Evolutionary conservation across 2,113 vertebrate genomes (phyloP).

Genomic region (Ahaetulla prasina): DNA sequence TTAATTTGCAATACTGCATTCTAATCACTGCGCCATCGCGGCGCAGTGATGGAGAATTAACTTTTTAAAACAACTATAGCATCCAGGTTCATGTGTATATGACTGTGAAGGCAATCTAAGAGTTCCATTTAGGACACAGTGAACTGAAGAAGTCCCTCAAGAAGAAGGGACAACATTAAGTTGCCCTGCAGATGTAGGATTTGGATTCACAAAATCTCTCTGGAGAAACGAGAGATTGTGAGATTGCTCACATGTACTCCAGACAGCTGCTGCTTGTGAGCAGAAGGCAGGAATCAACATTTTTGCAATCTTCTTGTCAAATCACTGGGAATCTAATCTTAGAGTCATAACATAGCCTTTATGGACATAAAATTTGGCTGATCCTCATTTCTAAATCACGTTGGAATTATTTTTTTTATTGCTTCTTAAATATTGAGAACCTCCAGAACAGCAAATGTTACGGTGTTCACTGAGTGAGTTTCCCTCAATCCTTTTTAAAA

Average conservation of each 20-base stretch:
- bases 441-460: background rate
- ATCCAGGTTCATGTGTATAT: background rate
- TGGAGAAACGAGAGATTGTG: background rate
- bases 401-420: background rate
- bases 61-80: background rate
- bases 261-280: background rate
- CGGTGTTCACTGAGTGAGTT: background rate
- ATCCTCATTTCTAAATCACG: background rate
- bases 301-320: background rate
- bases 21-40: background rate
- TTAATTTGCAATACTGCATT: background rate
- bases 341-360: background rate
- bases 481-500: background rate
- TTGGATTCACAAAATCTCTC: background rate
- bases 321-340: background rate
- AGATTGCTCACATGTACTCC: background rate
- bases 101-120: background rate
- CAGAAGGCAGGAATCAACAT: background rate
- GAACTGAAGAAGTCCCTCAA: background rate
- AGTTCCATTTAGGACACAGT: background rate
- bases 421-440: background rate
- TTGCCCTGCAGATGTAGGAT: background rate
- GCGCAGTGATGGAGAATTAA: background rate
- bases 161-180: background rate
- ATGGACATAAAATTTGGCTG: background rate